Evolutionary conservation across 2,797 vertebrate genomes (phyloP).

Genomic region (Siniperca obscura): DNA sequence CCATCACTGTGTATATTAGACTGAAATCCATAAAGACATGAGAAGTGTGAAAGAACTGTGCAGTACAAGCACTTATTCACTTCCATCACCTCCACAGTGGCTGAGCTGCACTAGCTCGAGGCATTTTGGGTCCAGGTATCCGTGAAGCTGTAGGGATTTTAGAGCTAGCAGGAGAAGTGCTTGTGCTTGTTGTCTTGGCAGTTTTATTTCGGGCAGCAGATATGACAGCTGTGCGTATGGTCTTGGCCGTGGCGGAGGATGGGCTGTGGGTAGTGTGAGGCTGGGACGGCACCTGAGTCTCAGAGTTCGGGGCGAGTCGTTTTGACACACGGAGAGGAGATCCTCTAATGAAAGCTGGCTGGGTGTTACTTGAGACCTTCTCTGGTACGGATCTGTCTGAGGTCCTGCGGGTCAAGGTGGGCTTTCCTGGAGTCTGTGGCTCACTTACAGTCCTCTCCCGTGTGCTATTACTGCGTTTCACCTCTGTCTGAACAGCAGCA

Average conservation of each 20-base stretch:
- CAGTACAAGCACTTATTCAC: conserved; percentile 12
- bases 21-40: conserved; percentile 29
- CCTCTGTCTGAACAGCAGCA: conserved; percentile 59
- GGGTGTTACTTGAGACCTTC: conserved; percentile 59
- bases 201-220: conserved; percentile 81
- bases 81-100: conserved; percentile 84
- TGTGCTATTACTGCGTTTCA: conserved; percentile 75
- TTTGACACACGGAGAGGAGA: conserved; percentile 82
- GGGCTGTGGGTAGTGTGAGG: conserved; percentile 71
- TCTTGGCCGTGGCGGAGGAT: conserved; percentile 82
- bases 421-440: conserved; percentile 55
- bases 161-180: conserved; percentile 54
- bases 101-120: conserved; percentile 72
- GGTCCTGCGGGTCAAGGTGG: conserved; percentile 53
- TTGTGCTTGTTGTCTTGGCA: conserved; percentile 70
- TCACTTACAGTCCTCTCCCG: conserved; percentile 68
- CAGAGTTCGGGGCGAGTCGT: conserved; percentile 81
- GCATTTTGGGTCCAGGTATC: conserved; percentile 79
- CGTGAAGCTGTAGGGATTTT: conserved; percentile 75
- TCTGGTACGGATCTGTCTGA: conserved; percentile 73
- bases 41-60: conserved; percentile 4
- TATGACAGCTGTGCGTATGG: conserved; percentile 84
- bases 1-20: conserved; percentile 21
- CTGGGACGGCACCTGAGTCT: conserved; percentile 68
- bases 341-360: conserved; percentile 77